A percentile compares a stretch with the other conserved stretches of the same genome.
phyloP scores from a whole-genome alignment of 2,113 vertebrate species.

The Podarcis muralis region DNA sequence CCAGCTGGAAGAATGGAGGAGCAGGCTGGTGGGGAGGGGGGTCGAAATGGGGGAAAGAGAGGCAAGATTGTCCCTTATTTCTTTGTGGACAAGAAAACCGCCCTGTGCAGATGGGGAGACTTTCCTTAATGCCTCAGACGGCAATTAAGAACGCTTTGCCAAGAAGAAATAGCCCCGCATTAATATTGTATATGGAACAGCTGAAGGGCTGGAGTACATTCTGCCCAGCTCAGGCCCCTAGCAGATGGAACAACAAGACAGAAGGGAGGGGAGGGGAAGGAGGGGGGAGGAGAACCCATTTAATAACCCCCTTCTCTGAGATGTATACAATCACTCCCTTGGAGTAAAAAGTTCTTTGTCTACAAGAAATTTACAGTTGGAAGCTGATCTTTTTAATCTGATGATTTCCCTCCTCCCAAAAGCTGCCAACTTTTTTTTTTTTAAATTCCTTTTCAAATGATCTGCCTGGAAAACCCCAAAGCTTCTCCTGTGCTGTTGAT shows the following conservation, averaged over 20 bases:
- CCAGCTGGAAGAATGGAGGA: constrained; percentile 72
- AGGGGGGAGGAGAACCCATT: constrained; percentile 53
- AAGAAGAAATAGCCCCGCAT: constrained; percentile 85
- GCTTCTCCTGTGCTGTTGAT: not conserved
- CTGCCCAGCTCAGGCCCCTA: constrained; percentile 83
- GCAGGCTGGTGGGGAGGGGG: not conserved
- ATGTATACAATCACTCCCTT: constrained; percentile 63
- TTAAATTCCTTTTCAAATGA: not conserved
- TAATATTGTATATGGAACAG: constrained; percentile 97
- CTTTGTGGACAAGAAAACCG: constrained; percentile 75
- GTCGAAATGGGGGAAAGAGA: not conserved
- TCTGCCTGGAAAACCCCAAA: not conserved
- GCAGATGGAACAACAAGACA: constrained; percentile 94
- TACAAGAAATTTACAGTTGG: constrained; percentile 59
- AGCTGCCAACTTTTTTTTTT: not conserved
- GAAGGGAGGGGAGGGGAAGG: constrained; percentile 2
- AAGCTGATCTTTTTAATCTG: constrained; percentile 36
- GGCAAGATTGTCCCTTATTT: constrained; percentile 58
- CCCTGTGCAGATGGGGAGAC: constrained; percentile 87
- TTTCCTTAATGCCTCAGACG: constrained; percentile 80
- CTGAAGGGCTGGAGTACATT: constrained; percentile 83
- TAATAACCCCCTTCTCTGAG: constrained; percentile 81
- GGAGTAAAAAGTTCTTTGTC: constrained; percentile 83
- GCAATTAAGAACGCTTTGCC: constrained; percentile 83
- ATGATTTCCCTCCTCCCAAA: not conserved